Conservation (phyloP, 2,888 invertebrate species). For the Pollenia amentaria region DNA sequence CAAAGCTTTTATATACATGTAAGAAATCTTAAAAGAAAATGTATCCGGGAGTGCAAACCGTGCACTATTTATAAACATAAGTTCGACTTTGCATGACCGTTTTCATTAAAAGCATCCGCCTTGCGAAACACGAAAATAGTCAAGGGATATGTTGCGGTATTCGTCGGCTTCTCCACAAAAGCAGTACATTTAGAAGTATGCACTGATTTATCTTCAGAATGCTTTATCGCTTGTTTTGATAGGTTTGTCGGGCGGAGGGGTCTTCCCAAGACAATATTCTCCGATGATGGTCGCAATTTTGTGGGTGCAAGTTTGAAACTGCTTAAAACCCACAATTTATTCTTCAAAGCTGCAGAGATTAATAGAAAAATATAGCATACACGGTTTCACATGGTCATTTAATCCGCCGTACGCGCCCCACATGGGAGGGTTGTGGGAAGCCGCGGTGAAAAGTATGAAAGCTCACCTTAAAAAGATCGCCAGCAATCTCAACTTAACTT, state of each 20-base stretch:
- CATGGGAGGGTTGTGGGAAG: conserved; percentile 53
- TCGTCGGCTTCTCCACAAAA: conserved; percentile 60
- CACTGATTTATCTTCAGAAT: conserved; percentile 52
- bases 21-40: too few relatives aligned
- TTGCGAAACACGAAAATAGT: conserved; percentile 37
- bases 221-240: too few relatives aligned
- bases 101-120: conserved; percentile 46
- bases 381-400: too few relatives aligned
- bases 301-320: conserved; percentile 38
- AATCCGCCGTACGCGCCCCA: too few relatives aligned
- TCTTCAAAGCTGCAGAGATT: too few relatives aligned
- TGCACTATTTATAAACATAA: too few relatives aligned
- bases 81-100: conserved; percentile 42
- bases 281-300: conserved; percentile 45
- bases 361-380: too few relatives aligned
- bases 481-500: not conserved
- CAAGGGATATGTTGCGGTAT: conserved; percentile 63
- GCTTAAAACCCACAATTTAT: too few relatives aligned
- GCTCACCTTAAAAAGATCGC: conserved; percentile 39
- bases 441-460: conserved; percentile 57
- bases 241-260: too few relatives aligned
- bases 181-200: conserved; percentile 63
- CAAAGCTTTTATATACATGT: too few relatives aligned
- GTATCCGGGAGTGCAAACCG: too few relatives aligned
- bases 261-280: too few relatives aligned